Evolutionary conservation across 2,113 vertebrate species (phyloP).

Genomic region (Cygnus atratus): DNA sequence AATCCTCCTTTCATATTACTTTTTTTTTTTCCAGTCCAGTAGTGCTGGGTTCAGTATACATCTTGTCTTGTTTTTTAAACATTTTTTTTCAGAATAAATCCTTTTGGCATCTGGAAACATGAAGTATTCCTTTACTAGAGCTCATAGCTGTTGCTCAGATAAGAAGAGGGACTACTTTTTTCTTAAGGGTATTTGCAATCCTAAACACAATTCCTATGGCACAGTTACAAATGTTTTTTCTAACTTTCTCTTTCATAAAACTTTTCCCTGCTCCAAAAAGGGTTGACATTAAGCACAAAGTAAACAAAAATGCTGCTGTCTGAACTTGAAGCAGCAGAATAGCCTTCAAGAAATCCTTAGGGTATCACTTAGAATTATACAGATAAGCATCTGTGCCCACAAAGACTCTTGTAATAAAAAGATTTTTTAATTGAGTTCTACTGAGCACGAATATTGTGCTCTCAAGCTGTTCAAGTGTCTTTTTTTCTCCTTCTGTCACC

Average conservation of each 20-base stretch:
- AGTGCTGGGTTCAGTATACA: background rate
- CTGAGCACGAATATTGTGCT: background rate
- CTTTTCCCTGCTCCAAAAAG: background rate
- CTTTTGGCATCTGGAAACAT: background rate
- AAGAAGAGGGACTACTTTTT: background rate
- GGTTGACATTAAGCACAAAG: background rate
- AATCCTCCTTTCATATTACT: background rate
- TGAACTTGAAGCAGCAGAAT: background rate
- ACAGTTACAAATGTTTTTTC: background rate
- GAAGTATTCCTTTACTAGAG: background rate
- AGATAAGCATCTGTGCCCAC: background rate
- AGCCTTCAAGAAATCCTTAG: background rate
- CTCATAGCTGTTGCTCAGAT: background rate
- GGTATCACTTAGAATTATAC: background rate
- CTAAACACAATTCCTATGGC: background rate
- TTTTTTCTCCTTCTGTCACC: background rate
- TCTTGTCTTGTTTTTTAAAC: background rate
- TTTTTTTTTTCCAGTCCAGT: background rate
- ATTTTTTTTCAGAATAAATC: background rate
- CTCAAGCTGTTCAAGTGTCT: background rate
- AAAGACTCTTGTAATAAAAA: background rate
- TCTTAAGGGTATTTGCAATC: background rate
- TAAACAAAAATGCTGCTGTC: background rate
- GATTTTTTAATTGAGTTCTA: background rate
- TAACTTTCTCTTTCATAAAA: background rate